Percentiles rank a stretch among this genome's conserved stretches.
Conservation (phyloP, 1,140 invertebrate genomes). For the Batillaria attramentaria region DNA sequence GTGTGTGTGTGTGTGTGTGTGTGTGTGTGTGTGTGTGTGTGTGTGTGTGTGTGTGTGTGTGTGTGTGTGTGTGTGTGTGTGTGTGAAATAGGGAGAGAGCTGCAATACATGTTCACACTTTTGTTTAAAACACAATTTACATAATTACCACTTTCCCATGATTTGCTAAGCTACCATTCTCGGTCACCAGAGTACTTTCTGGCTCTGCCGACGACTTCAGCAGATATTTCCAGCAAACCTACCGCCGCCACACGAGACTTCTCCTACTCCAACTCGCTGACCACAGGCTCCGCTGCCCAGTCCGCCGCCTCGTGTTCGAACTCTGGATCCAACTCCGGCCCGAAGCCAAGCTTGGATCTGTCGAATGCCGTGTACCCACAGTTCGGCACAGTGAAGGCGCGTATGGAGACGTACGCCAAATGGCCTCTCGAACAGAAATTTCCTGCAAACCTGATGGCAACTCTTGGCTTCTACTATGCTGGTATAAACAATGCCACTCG, state of each 20-base stretch:
- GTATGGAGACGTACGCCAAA: conserved; percentile 80
- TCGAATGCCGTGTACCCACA: conserved; percentile 19
- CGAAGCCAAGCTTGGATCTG: neutral
- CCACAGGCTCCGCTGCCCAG: too few relatives aligned
- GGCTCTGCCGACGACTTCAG: neutral
- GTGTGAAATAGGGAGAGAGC: too few relatives aligned
- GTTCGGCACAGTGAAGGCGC: neutral
- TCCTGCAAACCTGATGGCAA: conserved; percentile 82
- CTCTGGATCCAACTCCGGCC: neutral
- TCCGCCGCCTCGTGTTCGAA: neutral
- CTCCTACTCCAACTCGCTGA: too few relatives aligned
- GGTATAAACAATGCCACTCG: conserved; percentile 69
- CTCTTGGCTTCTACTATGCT: conserved; percentile 91
- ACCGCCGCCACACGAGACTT: too few relatives aligned
- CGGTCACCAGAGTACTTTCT: neutral
- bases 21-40: conserved; percentile 2
- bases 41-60: conserved; percentile 14
- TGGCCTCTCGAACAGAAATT: conserved; percentile 76
- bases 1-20: neutral
- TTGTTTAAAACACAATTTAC: too few relatives aligned
- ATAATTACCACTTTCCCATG: too few relatives aligned
- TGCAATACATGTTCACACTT: too few relatives aligned
- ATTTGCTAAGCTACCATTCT: too few relatives aligned
- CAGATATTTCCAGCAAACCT: neutral
- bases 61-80: conserved; percentile 1